A percentile compares a stretch with the other conserved stretches of the same genome.
phyloP scores from a whole-genome alignment of 2,797 vertebrate species.

The Adelosebastes latens region DNA sequence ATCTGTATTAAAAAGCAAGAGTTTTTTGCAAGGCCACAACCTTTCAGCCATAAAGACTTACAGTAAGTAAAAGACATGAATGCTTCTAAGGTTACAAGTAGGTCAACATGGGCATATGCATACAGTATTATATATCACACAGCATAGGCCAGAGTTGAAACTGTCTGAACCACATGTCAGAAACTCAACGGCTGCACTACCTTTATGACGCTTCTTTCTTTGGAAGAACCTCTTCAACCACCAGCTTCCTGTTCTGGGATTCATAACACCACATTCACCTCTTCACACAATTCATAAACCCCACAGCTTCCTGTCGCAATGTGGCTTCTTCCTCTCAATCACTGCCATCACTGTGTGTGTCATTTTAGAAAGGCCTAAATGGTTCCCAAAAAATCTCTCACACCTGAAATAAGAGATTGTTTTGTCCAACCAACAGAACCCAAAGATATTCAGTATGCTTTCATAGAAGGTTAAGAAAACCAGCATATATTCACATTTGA shows the following conservation, averaged over 20 bases:
- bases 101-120: background rate
- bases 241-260: slow-evolving; percentile 23
- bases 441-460: background rate
- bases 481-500: background rate
- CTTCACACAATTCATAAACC: slow-evolving; percentile 20
- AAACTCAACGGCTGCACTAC: background rate
- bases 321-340: background rate
- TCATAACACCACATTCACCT: slow-evolving; percentile 16
- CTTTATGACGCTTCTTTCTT: slow-evolving; percentile 1
- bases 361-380: background rate
- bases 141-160: slow-evolving; percentile 25
- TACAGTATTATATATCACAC: slow-evolving; percentile 22
- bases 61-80: background rate
- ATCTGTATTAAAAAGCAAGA: background rate
- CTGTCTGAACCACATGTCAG: slow-evolving; percentile 3
- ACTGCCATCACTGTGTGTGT: background rate
- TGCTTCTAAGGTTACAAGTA: slow-evolving; percentile 12
- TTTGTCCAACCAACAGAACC: background rate
- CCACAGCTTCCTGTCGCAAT: slow-evolving; percentile 43
- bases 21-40: background rate
- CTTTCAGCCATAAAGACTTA: background rate
- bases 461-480: background rate
- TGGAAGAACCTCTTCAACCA: slow-evolving; percentile 8
- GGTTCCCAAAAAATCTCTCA: background rate
- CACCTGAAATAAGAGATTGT: background rate